phyloP scores from a whole-genome alignment of 2,113 vertebrate species.

The Ceyx melanurus region DNA sequence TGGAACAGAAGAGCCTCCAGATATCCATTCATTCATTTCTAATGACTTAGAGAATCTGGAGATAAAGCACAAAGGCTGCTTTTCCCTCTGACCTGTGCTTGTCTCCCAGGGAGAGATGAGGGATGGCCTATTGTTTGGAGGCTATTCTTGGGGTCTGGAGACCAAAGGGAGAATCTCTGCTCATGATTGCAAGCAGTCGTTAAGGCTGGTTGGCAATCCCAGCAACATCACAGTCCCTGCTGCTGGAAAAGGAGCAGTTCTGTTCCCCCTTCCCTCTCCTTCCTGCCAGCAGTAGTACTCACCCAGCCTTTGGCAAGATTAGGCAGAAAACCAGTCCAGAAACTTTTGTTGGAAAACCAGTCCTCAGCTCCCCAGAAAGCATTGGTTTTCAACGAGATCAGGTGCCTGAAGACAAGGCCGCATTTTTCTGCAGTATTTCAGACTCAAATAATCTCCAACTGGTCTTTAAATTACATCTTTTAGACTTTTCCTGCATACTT shows the following conservation, averaged over 20 bases:
- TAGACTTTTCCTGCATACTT: neutral
- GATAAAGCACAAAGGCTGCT: neutral
- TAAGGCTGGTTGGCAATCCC: neutral
- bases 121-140: fast-evolving
- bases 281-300: neutral
- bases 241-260: neutral
- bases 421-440: neutral
- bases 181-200: neutral
- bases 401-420: neutral
- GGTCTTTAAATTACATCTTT: neutral
- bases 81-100: neutral
- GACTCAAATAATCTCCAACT: neutral
- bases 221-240: neutral
- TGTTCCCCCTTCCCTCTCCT: neutral
- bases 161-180: neutral
- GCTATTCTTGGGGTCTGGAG: neutral
- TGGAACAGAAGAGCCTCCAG: conserved; percentile 16
- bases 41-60: neutral
- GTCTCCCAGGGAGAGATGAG: neutral
- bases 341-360: neutral
- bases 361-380: neutral
- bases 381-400: conserved; percentile 2
- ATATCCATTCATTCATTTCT: neutral
- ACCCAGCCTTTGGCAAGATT: neutral
- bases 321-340: conserved; percentile 3